Conservation (phyloP, 2,888 invertebrate genomes). For the Eilema griseolum region DNA sequence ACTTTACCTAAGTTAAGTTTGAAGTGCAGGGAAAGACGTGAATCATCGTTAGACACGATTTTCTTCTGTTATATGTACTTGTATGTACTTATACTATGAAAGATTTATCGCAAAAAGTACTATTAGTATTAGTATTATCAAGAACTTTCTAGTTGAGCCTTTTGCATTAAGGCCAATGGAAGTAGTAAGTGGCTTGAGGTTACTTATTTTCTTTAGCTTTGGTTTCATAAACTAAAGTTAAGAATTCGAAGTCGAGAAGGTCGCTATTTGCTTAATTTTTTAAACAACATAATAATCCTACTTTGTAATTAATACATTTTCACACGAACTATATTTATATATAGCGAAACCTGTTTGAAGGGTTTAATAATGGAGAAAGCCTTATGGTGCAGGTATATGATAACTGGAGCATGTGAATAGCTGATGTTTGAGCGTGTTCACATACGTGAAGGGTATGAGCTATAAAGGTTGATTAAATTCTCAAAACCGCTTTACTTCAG, state of each 20-base stretch:
- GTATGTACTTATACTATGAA: conserved; percentile 27
- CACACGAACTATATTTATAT: neutral
- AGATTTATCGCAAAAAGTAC: conserved; percentile 54
- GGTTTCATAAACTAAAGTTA: neutral
- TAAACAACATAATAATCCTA: too few relatives aligned
- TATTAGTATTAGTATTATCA: conserved; percentile 36
- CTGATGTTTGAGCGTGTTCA: neutral
- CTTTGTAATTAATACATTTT: too few relatives aligned
- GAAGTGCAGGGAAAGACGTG: conserved; percentile 32
- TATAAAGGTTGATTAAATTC: neutral
- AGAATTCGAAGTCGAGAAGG: neutral
- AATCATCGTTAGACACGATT: conserved; percentile 53
- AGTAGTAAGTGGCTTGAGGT: neutral
- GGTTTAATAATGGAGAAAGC: neutral
- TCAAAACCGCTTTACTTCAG: neutral
- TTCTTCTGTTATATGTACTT: conserved; percentile 50
- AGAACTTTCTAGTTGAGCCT: neutral
- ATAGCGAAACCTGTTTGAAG: neutral
- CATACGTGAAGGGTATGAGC: neutral
- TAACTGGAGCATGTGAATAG: neutral
- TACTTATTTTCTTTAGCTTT: neutral
- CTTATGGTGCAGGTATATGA: neutral
- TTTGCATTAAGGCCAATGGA: conserved; percentile 2
- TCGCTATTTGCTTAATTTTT: too few relatives aligned
- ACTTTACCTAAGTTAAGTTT: conserved; percentile 13